Evolutionary conservation across 2,113 vertebrate genomes (phyloP), one percentile per base, ranked within the genome.

Genomic region (Turdus rufiventris): DNA sequence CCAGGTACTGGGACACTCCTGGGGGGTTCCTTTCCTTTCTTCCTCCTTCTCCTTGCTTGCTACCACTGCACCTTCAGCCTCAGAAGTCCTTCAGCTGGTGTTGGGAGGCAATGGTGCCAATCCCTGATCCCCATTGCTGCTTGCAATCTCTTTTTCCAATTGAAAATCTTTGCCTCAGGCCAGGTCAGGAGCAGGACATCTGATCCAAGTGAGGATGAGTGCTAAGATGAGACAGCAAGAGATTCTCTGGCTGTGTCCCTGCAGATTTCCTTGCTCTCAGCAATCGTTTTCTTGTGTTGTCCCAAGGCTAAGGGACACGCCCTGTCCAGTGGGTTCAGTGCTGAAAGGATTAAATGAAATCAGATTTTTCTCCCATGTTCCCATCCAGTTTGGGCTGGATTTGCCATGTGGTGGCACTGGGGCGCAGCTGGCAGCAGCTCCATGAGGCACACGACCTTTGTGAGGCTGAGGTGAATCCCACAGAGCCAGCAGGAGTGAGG

Each of bases 1-100:
- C 67, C 97, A 98, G 98, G 98, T 98, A 96, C 80, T 83, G 79
- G 87, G 67, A 70, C 18, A 48, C 57, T 47, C 60, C 58, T 65
- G 91, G 43, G 57, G 67, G 54, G 9, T 54, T 67, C 17, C 36
- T 82, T 48, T 58, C 18, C 16, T 76, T 14, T 70, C 68, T 40
- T 77, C 12, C 42, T 93, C 17, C 72, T 91, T 12, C 78, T 92
- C 61, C 75, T 88, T 43, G 9, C 31, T n/a, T 53, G 10, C 29
- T 36, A 14, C 34, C 33, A 34, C 48, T 53, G 18, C 31, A 20
- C 18, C 50, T 75, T 43, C 28, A 10, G 50, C 50, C 53, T 71
- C 63, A 71, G n/a, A 42, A 17, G 8, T 19, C 26, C 54, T 45
- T 50, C 28, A 18, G 57, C 56, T 34, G 50, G 23, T 78, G 62